Percentiles rank a stretch among this genome's conserved stretches.
These are phyloP conservation scores for Megaustenia siamemsis DNA, from an alignment of 2,888 invertebrate genomes.

Conservation along the genomic window DNA sequence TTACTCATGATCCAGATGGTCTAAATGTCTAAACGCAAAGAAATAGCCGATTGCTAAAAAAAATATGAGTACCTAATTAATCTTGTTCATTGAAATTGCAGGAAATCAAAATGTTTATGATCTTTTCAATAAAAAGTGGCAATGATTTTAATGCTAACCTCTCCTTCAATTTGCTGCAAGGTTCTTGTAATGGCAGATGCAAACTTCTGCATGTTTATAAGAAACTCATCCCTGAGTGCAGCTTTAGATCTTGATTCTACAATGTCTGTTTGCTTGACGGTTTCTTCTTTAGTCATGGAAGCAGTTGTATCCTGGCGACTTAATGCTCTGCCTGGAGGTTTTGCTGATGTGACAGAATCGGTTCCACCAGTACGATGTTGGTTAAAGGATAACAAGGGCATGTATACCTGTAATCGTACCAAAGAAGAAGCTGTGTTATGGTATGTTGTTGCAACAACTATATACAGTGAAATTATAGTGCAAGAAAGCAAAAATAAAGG, in stretches of 20 bases:
- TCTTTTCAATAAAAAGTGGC: neutral
- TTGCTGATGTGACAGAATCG: conserved; percentile 40
- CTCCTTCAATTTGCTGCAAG: conserved; percentile 88
- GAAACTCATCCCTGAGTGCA: conserved; percentile 82
- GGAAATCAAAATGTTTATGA: too few species aligned
- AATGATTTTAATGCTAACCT: conserved; percentile 72
- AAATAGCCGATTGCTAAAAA: too few species aligned
- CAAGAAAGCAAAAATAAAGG: too few species aligned
- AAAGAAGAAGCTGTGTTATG: too few species aligned
- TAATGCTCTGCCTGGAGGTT: conserved; percentile 59
- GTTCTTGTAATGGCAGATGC: conserved; percentile 84
- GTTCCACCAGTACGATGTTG: conserved; percentile 74
- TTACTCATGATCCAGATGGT: too few species aligned
- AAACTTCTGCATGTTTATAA: conserved; percentile 82
- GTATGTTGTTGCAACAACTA: too few species aligned
- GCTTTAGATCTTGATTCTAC: conserved; percentile 74
- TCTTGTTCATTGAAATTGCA: too few species aligned
- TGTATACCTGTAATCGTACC: conserved; percentile 75
- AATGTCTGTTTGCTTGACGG: conserved; percentile 60
- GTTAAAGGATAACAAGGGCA: conserved; percentile 78
- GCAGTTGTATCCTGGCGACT: conserved; percentile 65
- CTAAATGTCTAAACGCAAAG: too few species aligned
- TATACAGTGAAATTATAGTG: too few species aligned
- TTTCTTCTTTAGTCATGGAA: conserved; percentile 49
- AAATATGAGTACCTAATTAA: too few species aligned